A percentile compares a stretch with the other conserved stretches of the same genome.
These are phyloP conservation scores for Macaca nemestrina DNA, from an alignment of 2,113 vertebrate genomes.

Conservation along the genomic window DNA sequence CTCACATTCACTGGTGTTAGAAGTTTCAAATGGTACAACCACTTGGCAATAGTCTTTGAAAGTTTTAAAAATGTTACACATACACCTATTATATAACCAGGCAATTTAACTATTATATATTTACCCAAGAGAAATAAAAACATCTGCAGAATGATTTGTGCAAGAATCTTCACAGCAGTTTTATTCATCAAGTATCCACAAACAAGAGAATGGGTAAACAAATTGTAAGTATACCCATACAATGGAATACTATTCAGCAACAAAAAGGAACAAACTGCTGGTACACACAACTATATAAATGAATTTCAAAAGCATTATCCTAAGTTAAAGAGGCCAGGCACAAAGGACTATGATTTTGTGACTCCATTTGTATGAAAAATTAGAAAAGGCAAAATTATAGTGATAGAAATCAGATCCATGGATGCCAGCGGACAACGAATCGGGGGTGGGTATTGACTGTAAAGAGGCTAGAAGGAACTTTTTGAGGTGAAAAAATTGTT, in stretches of 20 bases:
- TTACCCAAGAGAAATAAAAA: constrained; percentile 15
- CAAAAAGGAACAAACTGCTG: background rate
- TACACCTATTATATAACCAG: background rate
- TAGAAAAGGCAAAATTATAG: background rate
- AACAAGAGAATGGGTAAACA: background rate
- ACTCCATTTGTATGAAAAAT: background rate
- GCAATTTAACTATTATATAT: background rate
- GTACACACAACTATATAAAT: background rate
- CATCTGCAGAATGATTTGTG: background rate
- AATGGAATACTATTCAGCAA: background rate
- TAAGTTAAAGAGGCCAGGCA: background rate
- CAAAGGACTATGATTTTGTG: background rate
- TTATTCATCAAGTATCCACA: background rate
- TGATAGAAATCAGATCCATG: background rate
- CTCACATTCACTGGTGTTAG: background rate
- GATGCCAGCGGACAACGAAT: background rate
- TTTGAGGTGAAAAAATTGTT: background rate
- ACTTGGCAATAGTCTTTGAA: background rate
- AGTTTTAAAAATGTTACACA: background rate
- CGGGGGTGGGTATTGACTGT: background rate
- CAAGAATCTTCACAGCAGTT: background rate
- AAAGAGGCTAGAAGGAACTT: background rate
- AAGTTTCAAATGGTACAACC: background rate
- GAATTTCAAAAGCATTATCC: background rate
- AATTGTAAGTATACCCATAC: background rate